phyloP scores from a whole-genome alignment of 2,888 invertebrate species.

The Mycalesis mineus region DNA sequence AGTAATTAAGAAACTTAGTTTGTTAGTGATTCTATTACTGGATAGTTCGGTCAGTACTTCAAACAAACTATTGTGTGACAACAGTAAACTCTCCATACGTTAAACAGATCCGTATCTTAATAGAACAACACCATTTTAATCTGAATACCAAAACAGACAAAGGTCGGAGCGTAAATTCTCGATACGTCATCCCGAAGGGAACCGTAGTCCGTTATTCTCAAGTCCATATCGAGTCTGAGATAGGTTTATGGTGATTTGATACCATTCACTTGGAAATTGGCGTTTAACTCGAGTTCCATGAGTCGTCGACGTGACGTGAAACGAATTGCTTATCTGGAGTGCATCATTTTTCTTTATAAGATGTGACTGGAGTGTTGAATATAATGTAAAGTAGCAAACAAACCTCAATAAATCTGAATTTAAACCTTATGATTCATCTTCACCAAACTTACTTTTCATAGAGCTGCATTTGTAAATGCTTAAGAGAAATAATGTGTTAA shows the following conservation, averaged over 20 bases:
- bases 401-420: background rate
- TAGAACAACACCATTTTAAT: conserved; percentile 28
- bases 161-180: conserved; percentile 46
- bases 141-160: conserved; percentile 35
- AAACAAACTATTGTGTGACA: conserved; percentile 2
- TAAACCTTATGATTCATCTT: no score
- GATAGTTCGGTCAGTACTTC: no score
- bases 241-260: conserved; percentile 76
- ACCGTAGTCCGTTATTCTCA: conserved; percentile 37
- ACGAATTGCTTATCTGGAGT: conserved; percentile 33
- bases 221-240: conserved; percentile 44
- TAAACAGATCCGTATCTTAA: conserved; percentile 19
- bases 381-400: background rate
- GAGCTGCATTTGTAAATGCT: no score
- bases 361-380: background rate
- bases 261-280: conserved; percentile 71
- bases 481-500: no score
- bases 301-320: conserved; percentile 33
- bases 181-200: conserved; percentile 51
- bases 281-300: conserved; percentile 51
- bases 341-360: conserved; percentile 16
- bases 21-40: no score
- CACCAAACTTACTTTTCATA: no score
- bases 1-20: no score
- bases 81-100: conserved; percentile 7